These are phyloP conservation scores for Ylistrum balloti DNA, from an alignment of 1,140 invertebrate species.

Conservation along the genomic window DNA sequence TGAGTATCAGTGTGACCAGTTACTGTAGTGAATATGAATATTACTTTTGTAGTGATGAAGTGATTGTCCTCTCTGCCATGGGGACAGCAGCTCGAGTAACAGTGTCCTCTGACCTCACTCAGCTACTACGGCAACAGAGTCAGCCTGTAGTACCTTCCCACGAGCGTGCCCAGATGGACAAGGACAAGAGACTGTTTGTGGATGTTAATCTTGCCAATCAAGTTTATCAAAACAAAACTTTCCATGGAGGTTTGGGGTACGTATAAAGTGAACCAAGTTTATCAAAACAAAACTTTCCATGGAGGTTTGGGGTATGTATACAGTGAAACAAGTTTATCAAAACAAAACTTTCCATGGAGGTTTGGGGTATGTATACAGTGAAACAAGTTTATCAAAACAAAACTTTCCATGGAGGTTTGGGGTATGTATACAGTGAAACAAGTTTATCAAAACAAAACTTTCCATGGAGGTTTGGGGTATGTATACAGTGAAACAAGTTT, in stretches of 20 bases:
- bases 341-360: neutral
- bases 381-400: neutral
- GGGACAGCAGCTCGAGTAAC: conserved; percentile 95
- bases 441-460: too few relatives aligned
- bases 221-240: conserved; percentile 59
- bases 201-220: conserved; percentile 80
- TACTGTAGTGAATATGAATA: conserved; percentile 80
- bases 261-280: conserved; percentile 74
- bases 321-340: conserved; percentile 76
- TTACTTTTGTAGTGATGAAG: conserved; percentile 89
- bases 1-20: too few relatives aligned
- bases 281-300: conserved; percentile 48
- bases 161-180: conserved; percentile 59
- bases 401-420: too few relatives aligned
- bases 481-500: conserved; percentile 74
- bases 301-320: neutral
- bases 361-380: too few relatives aligned
- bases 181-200: conserved; percentile 79
- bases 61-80: conserved; percentile 95
- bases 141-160: conserved; percentile 39
- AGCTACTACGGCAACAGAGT: conserved; percentile 38
- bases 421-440: neutral
- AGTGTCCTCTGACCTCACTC: conserved; percentile 67
- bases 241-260: neutral
- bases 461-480: neutral